These are phyloP conservation scores for Chromis chromis DNA, from an alignment of 2,797 vertebrate species.

Conservation along the genomic window DNA sequence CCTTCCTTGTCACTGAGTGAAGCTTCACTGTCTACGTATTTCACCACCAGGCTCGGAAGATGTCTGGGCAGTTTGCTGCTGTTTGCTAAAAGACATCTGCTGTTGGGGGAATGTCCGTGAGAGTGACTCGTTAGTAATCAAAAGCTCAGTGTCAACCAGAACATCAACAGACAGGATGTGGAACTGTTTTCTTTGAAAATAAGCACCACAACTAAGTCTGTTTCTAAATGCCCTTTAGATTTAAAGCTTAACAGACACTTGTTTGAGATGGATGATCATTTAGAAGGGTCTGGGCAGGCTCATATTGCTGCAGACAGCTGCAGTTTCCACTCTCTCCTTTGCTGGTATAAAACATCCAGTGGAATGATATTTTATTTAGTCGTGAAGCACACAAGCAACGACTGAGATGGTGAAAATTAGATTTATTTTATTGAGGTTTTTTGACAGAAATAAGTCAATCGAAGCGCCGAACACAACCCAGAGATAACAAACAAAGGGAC, in stretches of 20 bases:
- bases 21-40: slow-evolving; percentile 52
- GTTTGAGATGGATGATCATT: slow-evolving; percentile 60
- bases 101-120: slow-evolving; percentile 54
- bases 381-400: slow-evolving; percentile 27
- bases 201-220: slow-evolving; percentile 41
- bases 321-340: slow-evolving; percentile 59
- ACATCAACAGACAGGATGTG: slow-evolving; percentile 68
- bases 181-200: slow-evolving; percentile 77
- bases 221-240: slow-evolving; percentile 59
- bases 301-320: slow-evolving; percentile 37
- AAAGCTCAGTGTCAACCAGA: slow-evolving; percentile 60
- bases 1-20: slow-evolving; percentile 71
- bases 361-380: slow-evolving; percentile 43
- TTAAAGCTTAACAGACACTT: slow-evolving; percentile 65
- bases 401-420: slow-evolving; percentile 34
- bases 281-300: slow-evolving; percentile 55
- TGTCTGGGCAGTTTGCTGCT: slow-evolving; percentile 49
- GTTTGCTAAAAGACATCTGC: slow-evolving; percentile 72
- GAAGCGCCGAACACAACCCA: slow-evolving; percentile 15
- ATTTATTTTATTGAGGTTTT: slow-evolving; percentile 52
- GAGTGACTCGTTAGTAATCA: slow-evolving; percentile 67
- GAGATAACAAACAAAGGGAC: slow-evolving; percentile 64
- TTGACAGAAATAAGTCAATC: slow-evolving; percentile 38
- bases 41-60: slow-evolving; percentile 64
- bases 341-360: slow-evolving; percentile 31